Base-by-base conservation (phyloP, 2,797 vertebrate species). In the Rhinatrema bivittatum region DNA sequence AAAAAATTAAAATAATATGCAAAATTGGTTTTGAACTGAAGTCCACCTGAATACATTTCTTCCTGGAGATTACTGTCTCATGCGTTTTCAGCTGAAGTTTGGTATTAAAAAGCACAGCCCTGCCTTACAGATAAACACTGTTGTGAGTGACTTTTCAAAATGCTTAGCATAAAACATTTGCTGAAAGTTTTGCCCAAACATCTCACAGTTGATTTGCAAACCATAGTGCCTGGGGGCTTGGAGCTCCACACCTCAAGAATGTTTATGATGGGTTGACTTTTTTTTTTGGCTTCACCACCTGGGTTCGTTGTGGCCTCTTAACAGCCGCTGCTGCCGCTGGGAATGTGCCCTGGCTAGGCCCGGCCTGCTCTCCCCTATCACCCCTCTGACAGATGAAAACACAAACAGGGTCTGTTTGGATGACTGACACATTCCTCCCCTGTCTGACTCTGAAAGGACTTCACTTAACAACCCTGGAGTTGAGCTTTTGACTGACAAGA, bases 361-460 rank as follows among this genome's bases (percentile, higher is more conserved):
- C 60, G 36, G 18, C 68, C n/a, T 56, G 72, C 65, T 75, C 67
- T 78, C 80, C 63, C 78, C 74, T 70, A 49, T 86, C 83, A 83
- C 73, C 76, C 78, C 57, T 84, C 58, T 82, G 77, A 87, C 84
- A 83, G 82, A 77, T 79, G 52, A 78, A 78, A 87, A 88, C 85
- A 87, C 87, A 86, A n/a, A 82, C 82, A 62, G 77, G 75, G 68
- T 77, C 78, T 87, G 76, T 83, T 57, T 78, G 79, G 78, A 76
- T 86, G 82, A 90, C 74, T 87, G 89, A 90, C 86, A 88, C 78
- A 81, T 89, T 84, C 81, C 79, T 84, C 73, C 64, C 68, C 66
- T 70, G 80, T 84, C 76, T 78, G 67, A 64, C 59, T 76, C 75
- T 87, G 79, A 94, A 91, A 89, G 74, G 76, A 85, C 75, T 86